Percentiles rank a stretch among this genome's conserved stretches.
Evolutionary conservation across 1,140 invertebrate genomes (phyloP).

Genomic region (Drosophila nigromelanica): DNA sequence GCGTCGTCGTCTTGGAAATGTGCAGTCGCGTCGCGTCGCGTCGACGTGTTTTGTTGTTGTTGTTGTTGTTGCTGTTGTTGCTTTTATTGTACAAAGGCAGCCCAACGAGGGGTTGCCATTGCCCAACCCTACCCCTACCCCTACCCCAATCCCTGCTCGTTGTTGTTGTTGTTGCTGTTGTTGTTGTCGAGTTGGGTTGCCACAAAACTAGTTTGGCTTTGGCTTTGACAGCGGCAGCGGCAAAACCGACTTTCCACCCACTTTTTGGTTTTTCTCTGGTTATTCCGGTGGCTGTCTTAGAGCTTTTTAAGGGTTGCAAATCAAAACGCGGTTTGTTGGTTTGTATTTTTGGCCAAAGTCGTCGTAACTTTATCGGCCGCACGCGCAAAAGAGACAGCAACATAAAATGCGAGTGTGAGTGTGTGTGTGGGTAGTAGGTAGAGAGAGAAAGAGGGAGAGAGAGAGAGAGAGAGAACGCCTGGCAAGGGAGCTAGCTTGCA

Average conservation of each 20-base stretch:
- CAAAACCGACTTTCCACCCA: constrained; percentile 76
- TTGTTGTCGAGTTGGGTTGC: constrained; percentile 55
- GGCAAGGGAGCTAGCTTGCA: not conserved
- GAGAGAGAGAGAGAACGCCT: not conserved
- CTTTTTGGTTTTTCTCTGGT: constrained; percentile 75
- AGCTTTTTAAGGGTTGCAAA: constrained; percentile 79
- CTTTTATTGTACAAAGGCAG: constrained; percentile 1
- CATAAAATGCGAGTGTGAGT: constrained; percentile 11
- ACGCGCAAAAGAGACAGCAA: constrained; percentile 16
- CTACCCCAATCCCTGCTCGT: constrained; percentile 1
- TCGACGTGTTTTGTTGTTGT: constrained; percentile 7
- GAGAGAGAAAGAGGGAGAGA: no score
- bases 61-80: constrained; percentile 3
- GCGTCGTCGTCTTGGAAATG: constrained; percentile 42
- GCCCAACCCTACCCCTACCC: constrained; percentile 2
- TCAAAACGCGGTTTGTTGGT: constrained; percentile 82
- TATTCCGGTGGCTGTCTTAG: constrained; percentile 62
- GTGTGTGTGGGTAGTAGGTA: not conserved
- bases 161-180: constrained; percentile 44
- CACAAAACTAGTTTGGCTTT: constrained; percentile 80
- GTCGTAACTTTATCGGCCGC: constrained; percentile 69
- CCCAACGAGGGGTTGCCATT: constrained; percentile 20
- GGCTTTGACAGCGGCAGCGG: constrained; percentile 50
- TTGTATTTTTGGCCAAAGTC: constrained; percentile 82
- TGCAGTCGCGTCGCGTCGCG: constrained; percentile 36